Base-by-base conservation (phyloP, 2,797 vertebrate genomes). In the Lepilemur ruficaudatus region DNA sequence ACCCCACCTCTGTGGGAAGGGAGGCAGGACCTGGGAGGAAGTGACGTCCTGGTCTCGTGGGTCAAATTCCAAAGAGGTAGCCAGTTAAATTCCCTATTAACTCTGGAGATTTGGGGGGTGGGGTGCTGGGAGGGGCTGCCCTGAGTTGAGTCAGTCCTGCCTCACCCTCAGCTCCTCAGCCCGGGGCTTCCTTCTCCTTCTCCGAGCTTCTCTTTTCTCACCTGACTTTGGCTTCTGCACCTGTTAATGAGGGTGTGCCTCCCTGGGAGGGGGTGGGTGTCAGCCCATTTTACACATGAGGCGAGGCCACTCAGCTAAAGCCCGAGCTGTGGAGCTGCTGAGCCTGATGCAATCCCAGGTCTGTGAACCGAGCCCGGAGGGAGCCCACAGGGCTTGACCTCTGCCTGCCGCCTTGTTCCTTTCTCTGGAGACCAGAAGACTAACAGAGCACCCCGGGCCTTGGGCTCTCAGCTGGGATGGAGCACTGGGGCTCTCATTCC, bases 81-180 rank as follows among this genome's bases (percentile, higher is more conserved):
- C 78, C 96, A 96, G 95, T 98, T 97, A 98, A 97, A 97, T 93
- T 48, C 23, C 20, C 83, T 96, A 32, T 97, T 93, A 97, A 92
- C 25, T 91, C 5, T 1, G 46, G 84, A n/a, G n/a, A n/a, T n/a
- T n/a, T n/a, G n/a, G n/a, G n/a, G n/a, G n/a, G n/a, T n/a, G n/a
- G 52, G 8, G 22, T 23, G 55, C 55, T 6, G 80, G n/a, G 28
- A 10, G 2, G 28, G 10, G 48, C 46, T 73, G 57, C 18, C 48
- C 2, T 0, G 28, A 30, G 20, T 28, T 22, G 35, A 22, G 73
- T 65, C 46, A 11, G 32, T 6, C 35, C 13, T 7, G 7, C 50
- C 9, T n/a, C 38, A n/a, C 9, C n/a, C n/a, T n/a, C n/a, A n/a
- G n/a, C n/a, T n/a, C 41, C 35, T 23, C 22, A n/a, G 46, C 11